Evolutionary conservation across 2,113 vertebrate species (phyloP).

Genomic region (Cebidichthys violaceus): DNA sequence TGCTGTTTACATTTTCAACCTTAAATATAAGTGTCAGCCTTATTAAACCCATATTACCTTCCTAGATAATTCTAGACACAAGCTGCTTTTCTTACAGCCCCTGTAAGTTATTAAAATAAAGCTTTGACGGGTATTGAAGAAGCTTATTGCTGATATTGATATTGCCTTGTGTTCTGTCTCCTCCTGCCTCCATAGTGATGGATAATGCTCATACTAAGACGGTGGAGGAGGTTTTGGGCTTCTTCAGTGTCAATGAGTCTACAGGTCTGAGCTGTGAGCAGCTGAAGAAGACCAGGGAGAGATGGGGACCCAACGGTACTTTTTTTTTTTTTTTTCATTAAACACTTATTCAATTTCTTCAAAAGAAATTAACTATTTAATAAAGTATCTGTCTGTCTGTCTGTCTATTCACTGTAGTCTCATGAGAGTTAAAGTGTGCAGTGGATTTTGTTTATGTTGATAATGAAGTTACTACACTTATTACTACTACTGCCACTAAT

Average conservation of each 20-base stretch:
- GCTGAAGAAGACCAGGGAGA: constrained; percentile 83
- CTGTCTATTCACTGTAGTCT: neutral
- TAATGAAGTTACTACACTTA: neutral
- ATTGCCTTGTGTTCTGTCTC: neutral
- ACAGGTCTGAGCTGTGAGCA: constrained; percentile 86
- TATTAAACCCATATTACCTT: neutral
- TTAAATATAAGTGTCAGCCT: neutral
- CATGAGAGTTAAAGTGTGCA: neutral
- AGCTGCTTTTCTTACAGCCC: neutral
- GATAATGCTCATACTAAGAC: constrained; percentile 88
- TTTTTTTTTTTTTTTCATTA: neutral
- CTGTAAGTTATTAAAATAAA: neutral
- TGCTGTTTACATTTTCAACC: neutral
- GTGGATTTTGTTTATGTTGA: neutral
- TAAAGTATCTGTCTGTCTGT: no score
- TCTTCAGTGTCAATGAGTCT: constrained; percentile 84
- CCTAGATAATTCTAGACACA: neutral
- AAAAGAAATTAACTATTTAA: neutral
- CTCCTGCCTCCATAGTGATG: constrained; percentile 73
- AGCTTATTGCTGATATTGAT: neutral
- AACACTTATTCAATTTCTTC: neutral
- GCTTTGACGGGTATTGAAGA: neutral
- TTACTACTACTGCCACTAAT: neutral
- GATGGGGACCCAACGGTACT: constrained; percentile 85
- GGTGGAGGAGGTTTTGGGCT: constrained; percentile 85